Base-by-base conservation (phyloP, 2,797 vertebrate species). In the Chelmon rostratus region DNA sequence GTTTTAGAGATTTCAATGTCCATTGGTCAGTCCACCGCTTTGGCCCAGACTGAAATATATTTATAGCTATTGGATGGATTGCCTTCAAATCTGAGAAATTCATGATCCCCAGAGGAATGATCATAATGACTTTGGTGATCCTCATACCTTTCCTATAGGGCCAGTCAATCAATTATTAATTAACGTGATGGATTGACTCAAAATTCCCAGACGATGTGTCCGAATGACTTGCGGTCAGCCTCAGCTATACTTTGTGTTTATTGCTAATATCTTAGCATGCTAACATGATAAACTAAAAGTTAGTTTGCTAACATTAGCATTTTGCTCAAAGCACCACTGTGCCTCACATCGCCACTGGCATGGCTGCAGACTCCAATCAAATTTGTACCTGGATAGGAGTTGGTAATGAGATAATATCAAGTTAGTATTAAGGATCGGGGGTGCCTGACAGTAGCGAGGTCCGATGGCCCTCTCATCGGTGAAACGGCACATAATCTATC, bases 401-500 rank as follows among this genome's bases (percentile, higher is more conserved):
- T 21, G 28, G 38, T 57, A 21, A 56, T 21, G 15, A 38, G n/a
- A 23, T 68, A 2, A 33, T 53, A 18, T 35, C 8, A 19, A 42
- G 42, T 50, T 71, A 23, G n/a, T 40, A 1, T 50, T 9, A 33
- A 18, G 42, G 7, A n/a, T 21, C 25, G 16, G 1, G 5, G 31
- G 13, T 56, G 13, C 7, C n/a, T 31, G 11, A n/a, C 31, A 44
- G 28, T 6, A 38, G 11, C 0, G 12, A 35, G 65, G 59, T 42
- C 33, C 68, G 33, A 9, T 6, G 13, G 19, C 63, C 54, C 57
- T 38, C 25, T 72, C 52, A 33, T 31, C 1, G 1, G 8, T 35
- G 64, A 61, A 44, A 56, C 44, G 63, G 59, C 50, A 53, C 28
- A 74, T 84, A 72, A 81, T 81, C 72, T 68, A 52, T 65, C 66